Evolutionary conservation across 2,113 vertebrate genomes (phyloP).

Genomic region (Emydura subglobosa): DNA sequence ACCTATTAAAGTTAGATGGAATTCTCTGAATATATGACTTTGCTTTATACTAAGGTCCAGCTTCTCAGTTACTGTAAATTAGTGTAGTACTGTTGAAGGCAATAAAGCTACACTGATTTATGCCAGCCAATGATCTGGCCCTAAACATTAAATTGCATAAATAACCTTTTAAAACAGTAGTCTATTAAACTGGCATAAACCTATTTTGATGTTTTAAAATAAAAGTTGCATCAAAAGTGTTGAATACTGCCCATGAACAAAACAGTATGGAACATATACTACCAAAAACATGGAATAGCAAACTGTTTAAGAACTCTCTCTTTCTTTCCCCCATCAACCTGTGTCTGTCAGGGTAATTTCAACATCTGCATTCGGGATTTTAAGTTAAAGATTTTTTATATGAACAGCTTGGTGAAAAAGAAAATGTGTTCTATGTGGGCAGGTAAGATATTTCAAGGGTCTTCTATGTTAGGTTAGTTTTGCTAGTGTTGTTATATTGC

Average conservation of each 20-base stretch:
- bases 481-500: neutral
- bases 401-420: neutral
- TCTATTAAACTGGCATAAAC: constrained; percentile 26
- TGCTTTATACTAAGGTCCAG: neutral
- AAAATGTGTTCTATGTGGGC: neutral
- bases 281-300: neutral
- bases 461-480: neutral
- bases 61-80: neutral
- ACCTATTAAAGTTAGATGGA: neutral
- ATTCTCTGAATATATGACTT: neutral
- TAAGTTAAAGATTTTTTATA: neutral
- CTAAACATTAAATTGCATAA: neutral
- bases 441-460: neutral
- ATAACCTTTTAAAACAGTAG: constrained; percentile 18
- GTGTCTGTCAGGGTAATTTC: neutral
- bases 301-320: neutral
- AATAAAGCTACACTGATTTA: neutral
- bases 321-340: neutral
- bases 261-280: neutral
- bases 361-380: neutral
- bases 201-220: neutral
- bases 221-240: neutral
- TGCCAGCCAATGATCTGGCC: neutral
- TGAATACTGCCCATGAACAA: neutral
- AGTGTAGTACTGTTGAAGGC: neutral